A percentile compares a stretch with the other conserved stretches of the same genome.
These are phyloP conservation scores for Ectemnius cavifrons DNA, from an alignment of 2,888 invertebrate genomes.

Conservation along the genomic window DNA sequence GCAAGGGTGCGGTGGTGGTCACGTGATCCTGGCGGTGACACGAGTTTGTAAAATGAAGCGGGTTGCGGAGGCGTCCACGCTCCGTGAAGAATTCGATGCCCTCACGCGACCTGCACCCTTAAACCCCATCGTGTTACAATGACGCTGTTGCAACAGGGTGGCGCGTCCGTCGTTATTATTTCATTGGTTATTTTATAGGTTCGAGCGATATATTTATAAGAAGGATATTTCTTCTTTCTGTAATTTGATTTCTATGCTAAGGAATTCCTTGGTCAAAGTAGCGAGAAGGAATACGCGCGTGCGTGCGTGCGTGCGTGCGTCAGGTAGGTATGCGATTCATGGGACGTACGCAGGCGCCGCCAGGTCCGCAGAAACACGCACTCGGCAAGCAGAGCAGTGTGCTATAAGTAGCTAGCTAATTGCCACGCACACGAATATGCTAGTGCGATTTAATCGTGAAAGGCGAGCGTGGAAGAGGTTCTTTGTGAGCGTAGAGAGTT, in stretches of 20 bases:
- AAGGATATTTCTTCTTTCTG: not conserved
- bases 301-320: slow-evolving; percentile 37
- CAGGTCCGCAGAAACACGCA: slow-evolving; percentile 27
- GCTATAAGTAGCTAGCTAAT: slow-evolving; percentile 47
- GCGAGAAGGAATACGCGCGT: slow-evolving; percentile 31
- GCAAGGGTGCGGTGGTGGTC: slow-evolving; percentile 44
- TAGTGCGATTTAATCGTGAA: not conserved
- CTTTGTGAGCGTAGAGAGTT: too few relatives aligned
- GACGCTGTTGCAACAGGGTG: not conserved
- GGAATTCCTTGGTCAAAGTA: not conserved
- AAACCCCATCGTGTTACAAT: slow-evolving; percentile 15
- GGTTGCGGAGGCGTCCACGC: slow-evolving; percentile 30
- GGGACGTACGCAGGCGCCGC: slow-evolving; percentile 40
- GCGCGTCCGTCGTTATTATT: too few relatives aligned
- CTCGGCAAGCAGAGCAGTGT: slow-evolving; percentile 8
- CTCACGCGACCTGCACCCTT: slow-evolving; percentile 47
- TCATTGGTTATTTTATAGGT: too few relatives aligned
- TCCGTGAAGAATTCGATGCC: slow-evolving; percentile 52
- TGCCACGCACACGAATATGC: slow-evolving; percentile 35
- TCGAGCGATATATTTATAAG: too few relatives aligned
- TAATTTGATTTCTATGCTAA: not conserved
- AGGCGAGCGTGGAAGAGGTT: not conserved
- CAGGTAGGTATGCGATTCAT: slow-evolving; percentile 45
- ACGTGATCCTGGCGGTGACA: slow-evolving; percentile 53
- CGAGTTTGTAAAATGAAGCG: slow-evolving; percentile 33